Evolutionary conservation across 1,140 invertebrate species (phyloP).

Genomic region (Limonius californicus): DNA sequence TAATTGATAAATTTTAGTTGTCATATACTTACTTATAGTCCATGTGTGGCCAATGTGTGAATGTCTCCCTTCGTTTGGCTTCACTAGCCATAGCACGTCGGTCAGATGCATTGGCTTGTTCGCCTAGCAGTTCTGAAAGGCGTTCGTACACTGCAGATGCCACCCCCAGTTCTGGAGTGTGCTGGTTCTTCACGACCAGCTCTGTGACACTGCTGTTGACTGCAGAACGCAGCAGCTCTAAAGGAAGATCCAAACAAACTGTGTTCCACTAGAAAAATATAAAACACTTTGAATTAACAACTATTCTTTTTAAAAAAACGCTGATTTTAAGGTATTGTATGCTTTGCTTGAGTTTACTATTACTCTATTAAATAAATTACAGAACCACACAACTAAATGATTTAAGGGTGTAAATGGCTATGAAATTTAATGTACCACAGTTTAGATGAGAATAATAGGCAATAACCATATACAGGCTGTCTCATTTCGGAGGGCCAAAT

Average conservation of each 20-base stretch:
- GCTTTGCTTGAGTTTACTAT: no score
- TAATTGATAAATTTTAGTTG: no score
- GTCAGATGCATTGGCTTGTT: conserved; percentile 55
- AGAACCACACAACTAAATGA: no score
- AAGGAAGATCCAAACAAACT: conserved; percentile 74
- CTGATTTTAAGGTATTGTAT: no score
- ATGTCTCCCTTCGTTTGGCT: conserved; percentile 82
- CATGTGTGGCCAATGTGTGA: conserved; percentile 93
- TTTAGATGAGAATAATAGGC: no score
- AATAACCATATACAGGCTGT: no score
- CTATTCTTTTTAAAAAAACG: no score
- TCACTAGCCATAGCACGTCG: conserved; percentile 86
- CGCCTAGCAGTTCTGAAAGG: conserved; percentile 68
- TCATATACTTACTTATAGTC: conserved; percentile 82
- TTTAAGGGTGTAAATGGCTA: no score
- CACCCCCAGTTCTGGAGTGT: conserved; percentile 80
- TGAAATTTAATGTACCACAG: no score
- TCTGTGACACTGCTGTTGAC: conserved; percentile 75
- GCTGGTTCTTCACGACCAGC: conserved; percentile 74
- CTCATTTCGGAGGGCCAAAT: no score
- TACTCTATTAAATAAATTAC: no score
- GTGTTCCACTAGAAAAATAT: conserved; percentile 82
- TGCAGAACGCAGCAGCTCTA: conserved; percentile 72
- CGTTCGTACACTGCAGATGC: conserved; percentile 85
- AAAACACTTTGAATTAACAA: no score